Evolutionary conservation across 2,888 invertebrate genomes (phyloP).

Genomic region (Platycheirus rosarum): DNA sequence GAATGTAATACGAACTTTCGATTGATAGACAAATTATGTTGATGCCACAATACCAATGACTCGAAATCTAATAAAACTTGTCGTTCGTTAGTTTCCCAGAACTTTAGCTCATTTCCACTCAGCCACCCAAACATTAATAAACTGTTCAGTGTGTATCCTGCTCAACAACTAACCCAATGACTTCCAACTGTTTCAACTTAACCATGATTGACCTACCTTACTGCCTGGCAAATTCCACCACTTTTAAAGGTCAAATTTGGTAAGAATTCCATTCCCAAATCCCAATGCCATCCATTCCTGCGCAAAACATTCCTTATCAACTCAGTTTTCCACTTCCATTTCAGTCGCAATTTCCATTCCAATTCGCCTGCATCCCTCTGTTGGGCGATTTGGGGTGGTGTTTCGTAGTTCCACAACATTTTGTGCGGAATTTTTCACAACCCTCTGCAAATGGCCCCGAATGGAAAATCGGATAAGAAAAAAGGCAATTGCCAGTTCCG

Average conservation of each 20-base stretch:
- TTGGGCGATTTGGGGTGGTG: slow-evolving; percentile 37
- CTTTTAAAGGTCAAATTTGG: slow-evolving; percentile 35
- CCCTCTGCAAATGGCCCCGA: slow-evolving; percentile 29
- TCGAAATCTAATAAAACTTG: no score
- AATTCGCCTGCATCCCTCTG: slow-evolving; percentile 44
- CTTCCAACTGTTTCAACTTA: slow-evolving; percentile 17
- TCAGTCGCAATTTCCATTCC: slow-evolving; percentile 26
- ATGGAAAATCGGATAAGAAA: slow-evolving; percentile 68
- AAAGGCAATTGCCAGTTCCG: slow-evolving; percentile 70
- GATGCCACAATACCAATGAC: no score
- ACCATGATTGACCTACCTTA: slow-evolving; percentile 49
- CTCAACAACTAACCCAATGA: no score
- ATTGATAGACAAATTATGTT: no score
- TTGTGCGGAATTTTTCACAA: slow-evolving; percentile 35
- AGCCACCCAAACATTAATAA: no score
- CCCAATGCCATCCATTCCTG: slow-evolving; percentile 12
- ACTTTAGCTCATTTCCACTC: no score
- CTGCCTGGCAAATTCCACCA: slow-evolving; percentile 8
- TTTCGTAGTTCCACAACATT: slow-evolving; percentile 53
- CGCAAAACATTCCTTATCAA: slow-evolving; percentile 55
- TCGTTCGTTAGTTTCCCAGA: no score
- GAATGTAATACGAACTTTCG: no score
- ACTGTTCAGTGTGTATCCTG: no score
- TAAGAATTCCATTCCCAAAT: slow-evolving; percentile 36
- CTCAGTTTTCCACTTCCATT: slow-evolving; percentile 22